These are phyloP conservation scores for Sminthurinus aureus DNA, from an alignment of 2,888 invertebrate genomes.

Conservation along the genomic window DNA sequence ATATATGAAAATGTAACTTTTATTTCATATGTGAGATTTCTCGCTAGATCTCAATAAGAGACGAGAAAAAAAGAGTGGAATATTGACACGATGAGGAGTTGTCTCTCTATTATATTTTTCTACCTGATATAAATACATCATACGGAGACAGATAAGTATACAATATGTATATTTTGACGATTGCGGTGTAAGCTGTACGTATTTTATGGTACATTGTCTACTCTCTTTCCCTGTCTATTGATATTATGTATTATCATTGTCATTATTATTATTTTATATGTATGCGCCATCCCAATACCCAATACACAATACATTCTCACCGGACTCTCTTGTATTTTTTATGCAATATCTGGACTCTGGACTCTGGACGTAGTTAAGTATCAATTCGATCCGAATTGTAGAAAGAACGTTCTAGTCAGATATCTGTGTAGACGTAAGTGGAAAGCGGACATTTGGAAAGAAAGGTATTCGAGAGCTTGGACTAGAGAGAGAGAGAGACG, in stretches of 20 bases:
- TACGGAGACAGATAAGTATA: neutral
- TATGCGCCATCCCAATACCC: neutral
- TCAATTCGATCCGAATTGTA: neutral
- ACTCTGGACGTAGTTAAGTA: neutral
- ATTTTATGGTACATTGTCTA: neutral
- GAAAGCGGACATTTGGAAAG: slow-evolving; percentile 11
- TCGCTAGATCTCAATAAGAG: neutral
- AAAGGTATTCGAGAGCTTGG: neutral
- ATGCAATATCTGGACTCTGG: neutral
- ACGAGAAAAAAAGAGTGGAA: neutral
- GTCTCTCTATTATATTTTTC: slow-evolving; percentile 6
- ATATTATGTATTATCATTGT: too few species aligned
- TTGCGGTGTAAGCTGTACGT: neutral
- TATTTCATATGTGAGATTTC: neutral
- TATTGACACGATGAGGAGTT: slow-evolving; percentile 15
- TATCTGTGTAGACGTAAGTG: slow-evolving; percentile 1
- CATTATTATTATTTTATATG: neutral
- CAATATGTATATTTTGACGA: neutral
- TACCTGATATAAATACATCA: neutral
- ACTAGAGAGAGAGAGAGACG: neutral
- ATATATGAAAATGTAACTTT: too few species aligned
- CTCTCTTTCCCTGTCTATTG: too few species aligned
- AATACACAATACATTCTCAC: neutral
- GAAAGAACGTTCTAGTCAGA: too few species aligned
- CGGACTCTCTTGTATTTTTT: too few species aligned